Base-by-base conservation (phyloP, 2,797 vertebrate species). In the Alectoris magna region DNA sequence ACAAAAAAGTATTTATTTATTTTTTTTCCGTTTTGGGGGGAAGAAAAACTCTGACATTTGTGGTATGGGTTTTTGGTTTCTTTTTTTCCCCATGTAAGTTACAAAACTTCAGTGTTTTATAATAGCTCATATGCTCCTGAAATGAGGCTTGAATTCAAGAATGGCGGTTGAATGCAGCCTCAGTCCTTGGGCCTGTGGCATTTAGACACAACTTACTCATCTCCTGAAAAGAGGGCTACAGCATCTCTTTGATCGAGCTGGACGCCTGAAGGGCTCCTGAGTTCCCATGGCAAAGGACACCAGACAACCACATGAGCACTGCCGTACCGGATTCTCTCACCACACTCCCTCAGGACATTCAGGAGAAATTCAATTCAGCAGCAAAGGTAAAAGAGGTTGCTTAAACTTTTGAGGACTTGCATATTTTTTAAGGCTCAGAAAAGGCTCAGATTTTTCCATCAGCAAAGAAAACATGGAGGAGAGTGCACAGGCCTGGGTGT, bases 291-390 rank as follows among this genome's bases (percentile, higher is more conserved):
- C 0, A 0, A 87, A 70, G 31, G 48, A 74, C 82, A 58, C 59
- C 83, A 86, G 85, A 95, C 2, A 3, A 81, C 59, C 83, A 93
- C 92, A 78, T 59, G 80, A 94, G 73, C 46, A 49, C 44, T 92
- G 77, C 49, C 6, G 8, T n/a, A n/a, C 39, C 18, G 67, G 67
- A 29, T 49, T 39, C 55, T 91, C 68, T 59, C 55, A 90, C 60
- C 63, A 26, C 46, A 58, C 38, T 24, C 69, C 15, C 71, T 62
- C 27, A 49, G 64, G 70, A 84, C 46, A 78, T 68, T 58, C 27
- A 49, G 56, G 68, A 78, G 59, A 78, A 86, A 90, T 66, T 62
- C 17, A 68, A n/a, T 58, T 55, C 38, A 67, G 59, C 44, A 88
- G 46, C 15, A 49, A 81, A 81, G 59, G 88, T 17, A 58, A 56